Percentiles rank a stretch among this genome's conserved stretches.
These are phyloP conservation scores for Helicoverpa armigera DNA, from an alignment of 1,140 invertebrate species.

Conservation along the genomic window DNA sequence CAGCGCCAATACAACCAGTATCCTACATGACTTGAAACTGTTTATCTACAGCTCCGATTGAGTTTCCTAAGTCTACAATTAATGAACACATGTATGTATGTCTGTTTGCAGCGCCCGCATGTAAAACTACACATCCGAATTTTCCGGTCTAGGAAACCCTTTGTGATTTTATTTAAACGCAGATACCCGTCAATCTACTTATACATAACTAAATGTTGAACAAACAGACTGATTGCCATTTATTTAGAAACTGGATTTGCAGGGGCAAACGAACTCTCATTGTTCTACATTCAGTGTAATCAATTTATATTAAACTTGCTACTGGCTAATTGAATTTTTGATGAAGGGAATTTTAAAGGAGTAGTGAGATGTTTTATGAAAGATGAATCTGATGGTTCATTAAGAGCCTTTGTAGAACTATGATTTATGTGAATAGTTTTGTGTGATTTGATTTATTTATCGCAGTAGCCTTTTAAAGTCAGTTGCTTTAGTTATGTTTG, in stretches of 20 bases:
- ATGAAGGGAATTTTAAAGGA: slow-evolving; percentile 25
- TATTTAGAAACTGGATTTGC: slow-evolving; percentile 52
- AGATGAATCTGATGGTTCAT: slow-evolving; percentile 18
- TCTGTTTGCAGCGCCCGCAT: slow-evolving; percentile 68
- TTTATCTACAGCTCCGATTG: slow-evolving; percentile 44
- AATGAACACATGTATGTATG: slow-evolving; percentile 38
- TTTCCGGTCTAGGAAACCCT: slow-evolving; percentile 67
- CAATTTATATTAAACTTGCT: slow-evolving; percentile 50
- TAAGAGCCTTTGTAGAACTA: slow-evolving; percentile 21
- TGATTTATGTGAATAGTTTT: background rate
- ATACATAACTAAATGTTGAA: slow-evolving; percentile 41
- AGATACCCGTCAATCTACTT: slow-evolving; percentile 45
- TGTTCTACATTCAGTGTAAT: slow-evolving; percentile 52
- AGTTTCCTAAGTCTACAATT: slow-evolving; percentile 59
- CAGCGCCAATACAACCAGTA: background rate
- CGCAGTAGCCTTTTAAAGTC: too few relatives aligned
- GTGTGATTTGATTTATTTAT: too few relatives aligned
- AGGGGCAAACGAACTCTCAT: slow-evolving; percentile 50
- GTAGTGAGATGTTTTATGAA: slow-evolving; percentile 9
- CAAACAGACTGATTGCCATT: slow-evolving; percentile 50
- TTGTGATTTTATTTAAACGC: slow-evolving; percentile 61
- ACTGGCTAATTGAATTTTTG: slow-evolving; percentile 51
- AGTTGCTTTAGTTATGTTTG: too few relatives aligned
- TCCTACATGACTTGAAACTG: slow-evolving; percentile 20
- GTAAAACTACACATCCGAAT: slow-evolving; percentile 65